Percentiles rank a stretch among this genome's conserved stretches.
These are phyloP conservation scores for Fundulus diaphanus DNA, from an alignment of 2,797 vertebrate species.

Conservation along the genomic window DNA sequence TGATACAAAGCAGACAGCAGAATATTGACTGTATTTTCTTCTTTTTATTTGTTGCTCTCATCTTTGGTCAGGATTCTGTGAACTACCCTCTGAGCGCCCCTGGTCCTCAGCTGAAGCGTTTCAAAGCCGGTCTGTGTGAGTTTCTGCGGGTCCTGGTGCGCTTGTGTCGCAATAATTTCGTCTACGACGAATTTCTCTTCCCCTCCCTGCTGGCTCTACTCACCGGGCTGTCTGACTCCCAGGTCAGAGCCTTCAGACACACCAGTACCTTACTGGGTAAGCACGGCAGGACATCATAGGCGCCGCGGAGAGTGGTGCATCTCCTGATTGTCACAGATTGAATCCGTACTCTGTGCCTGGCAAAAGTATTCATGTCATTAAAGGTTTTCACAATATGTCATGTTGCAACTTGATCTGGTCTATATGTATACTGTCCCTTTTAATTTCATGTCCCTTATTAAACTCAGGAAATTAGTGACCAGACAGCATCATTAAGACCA, in stretches of 20 bases:
- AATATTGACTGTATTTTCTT: conserved; percentile 1
- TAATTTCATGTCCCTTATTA: background rate
- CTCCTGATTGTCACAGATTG: background rate
- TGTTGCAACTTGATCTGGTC: background rate
- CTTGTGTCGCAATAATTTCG: conserved; percentile 78
- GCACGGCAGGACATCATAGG: conserved; percentile 14
- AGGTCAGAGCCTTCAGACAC: conserved; percentile 93
- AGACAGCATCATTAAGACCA: too few species aligned
- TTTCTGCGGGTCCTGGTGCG: conserved; percentile 80
- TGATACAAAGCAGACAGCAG: background rate
- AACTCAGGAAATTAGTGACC: background rate
- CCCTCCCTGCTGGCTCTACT: conserved; percentile 84
- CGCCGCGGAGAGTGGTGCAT: background rate
- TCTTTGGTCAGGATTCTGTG: conserved; percentile 78
- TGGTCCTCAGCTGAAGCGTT: conserved; percentile 80
- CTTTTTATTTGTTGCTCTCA: conserved; percentile 12
- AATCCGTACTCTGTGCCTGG: background rate
- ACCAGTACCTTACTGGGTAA: conserved; percentile 91
- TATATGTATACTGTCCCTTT: background rate
- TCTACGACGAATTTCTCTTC: conserved; percentile 88
- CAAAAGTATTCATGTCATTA: background rate
- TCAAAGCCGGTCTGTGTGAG: conserved; percentile 83
- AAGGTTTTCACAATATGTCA: background rate
- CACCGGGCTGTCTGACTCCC: conserved; percentile 90
- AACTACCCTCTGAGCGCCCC: conserved; percentile 84